These are phyloP conservation scores for Macquaria ambigua DNA, from an alignment of 2,113 vertebrate genomes.

Conservation along the genomic window DNA sequence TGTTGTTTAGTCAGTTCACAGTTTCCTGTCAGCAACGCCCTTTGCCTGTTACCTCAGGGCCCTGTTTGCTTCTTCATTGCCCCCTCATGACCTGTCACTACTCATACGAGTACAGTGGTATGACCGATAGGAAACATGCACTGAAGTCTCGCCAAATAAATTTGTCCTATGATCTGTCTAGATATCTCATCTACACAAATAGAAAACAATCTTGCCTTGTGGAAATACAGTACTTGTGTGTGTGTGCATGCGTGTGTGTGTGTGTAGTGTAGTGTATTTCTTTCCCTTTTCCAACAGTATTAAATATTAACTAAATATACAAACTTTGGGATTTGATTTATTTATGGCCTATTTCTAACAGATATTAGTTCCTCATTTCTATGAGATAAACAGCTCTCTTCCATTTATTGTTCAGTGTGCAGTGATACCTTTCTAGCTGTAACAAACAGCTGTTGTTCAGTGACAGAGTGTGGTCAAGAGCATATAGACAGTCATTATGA, in stretches of 20 bases:
- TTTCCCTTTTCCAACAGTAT: conserved; percentile 1
- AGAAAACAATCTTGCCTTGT: conserved; percentile 2
- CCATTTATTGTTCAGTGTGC: conserved; percentile 1
- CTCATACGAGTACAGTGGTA: conserved; percentile 35
- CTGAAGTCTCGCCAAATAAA: conserved; percentile 18
- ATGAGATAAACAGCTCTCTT: background rate
- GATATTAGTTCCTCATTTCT: background rate
- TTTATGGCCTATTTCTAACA: conserved; percentile 10
- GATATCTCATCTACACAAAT: conserved; percentile 5
- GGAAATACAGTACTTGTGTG: conserved; percentile 1
- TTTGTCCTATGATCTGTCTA: conserved; percentile 19
- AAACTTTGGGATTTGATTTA: conserved; percentile 25
- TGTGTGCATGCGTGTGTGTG: background rate
- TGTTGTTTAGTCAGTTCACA: conserved; percentile 45
- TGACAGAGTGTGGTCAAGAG: conserved; percentile 10
- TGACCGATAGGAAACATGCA: conserved; percentile 46
- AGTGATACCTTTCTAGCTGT: background rate
- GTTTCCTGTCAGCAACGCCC: conserved; percentile 64
- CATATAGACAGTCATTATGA: conserved; percentile 15
- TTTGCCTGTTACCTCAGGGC: conserved; percentile 51
- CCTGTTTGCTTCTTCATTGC: conserved; percentile 50
- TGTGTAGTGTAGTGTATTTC: conserved; percentile 11
- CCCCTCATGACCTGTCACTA: conserved; percentile 67
- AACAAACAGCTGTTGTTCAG: conserved; percentile 17
- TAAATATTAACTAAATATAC: conserved; percentile 18